Base-by-base conservation (phyloP, 1,140 invertebrate genomes). In the Drosophila sproati region DNA sequence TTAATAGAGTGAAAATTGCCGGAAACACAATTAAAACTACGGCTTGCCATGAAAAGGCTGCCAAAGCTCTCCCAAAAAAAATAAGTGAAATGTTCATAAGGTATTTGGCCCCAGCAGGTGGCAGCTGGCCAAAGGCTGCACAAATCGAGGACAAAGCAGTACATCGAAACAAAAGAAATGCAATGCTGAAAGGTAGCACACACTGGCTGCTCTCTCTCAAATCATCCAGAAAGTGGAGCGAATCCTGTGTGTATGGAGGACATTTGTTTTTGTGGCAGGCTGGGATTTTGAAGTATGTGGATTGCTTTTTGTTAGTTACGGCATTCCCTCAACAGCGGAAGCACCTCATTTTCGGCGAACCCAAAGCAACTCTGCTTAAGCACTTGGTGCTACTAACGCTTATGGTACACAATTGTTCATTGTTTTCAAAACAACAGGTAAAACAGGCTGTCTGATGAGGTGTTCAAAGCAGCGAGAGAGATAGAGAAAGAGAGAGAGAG, bases 1-100 rank as follows among this genome's bases (percentile, higher is more conserved):
- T 78, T 81, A 88, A 89, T 85, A 73, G 85, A 88, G 74, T 78
- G 80, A 74, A 88, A 88, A 88, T 88, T 78, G 73, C 80, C 85
- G 85, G 85, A 88, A 88, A 78, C 80, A 80, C 83, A 88, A 88
- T 88, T 88, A 82, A 87, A 82, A 88, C 79, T 63, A 55, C 63
- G 71, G 48, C 55, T 59, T 61, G 71, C 51, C 62, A 62, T 55
- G 63, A 52, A 54, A 47, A 73, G 68, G 52, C 62, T 47, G 62
- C 4, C n/a, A n/a, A 71, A 48, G 45, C 35, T 56, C 64, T 56
- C 8, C 7, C 28, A 79, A 80, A 63, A 52, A 77, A 73, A 39
- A 37, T 2, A 0, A 5, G 5, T 4, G 71, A 56, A 57, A n/a
- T 12, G 31, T 43, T 34, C 62, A 66, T 48, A 67, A 73, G 35